Percentiles rank a stretch among this genome's conserved stretches.
Conservation (phyloP, 1,140 invertebrate genomes). For the Nymphalis io region DNA sequence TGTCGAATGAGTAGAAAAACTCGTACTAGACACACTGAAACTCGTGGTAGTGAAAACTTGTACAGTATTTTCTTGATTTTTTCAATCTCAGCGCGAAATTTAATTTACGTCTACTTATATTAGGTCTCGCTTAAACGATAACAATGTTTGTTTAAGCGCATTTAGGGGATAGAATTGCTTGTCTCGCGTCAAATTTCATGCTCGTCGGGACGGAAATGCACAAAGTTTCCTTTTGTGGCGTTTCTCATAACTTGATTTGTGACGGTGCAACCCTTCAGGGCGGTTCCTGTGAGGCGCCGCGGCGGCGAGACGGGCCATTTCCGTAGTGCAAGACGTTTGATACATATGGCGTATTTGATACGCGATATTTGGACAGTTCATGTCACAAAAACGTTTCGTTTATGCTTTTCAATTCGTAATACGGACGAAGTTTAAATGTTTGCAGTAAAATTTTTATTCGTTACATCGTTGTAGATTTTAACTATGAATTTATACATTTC, state of each 20-base stretch:
- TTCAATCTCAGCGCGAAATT: constrained; percentile 11
- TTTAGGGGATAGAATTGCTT: constrained; percentile 56
- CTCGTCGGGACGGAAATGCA: constrained; percentile 74
- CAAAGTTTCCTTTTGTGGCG: constrained; percentile 80
- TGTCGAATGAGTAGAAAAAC: too few species aligned
- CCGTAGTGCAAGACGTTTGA: constrained; percentile 42
- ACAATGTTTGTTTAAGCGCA: constrained; percentile 44
- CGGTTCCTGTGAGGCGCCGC: constrained; percentile 70
- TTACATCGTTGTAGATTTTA: too few species aligned
- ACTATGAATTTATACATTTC: too few species aligned
- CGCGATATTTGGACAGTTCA: constrained; percentile 30
- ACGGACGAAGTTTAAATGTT: not conserved
- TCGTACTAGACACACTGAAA: too few species aligned
- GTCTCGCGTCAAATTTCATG: constrained; percentile 66
- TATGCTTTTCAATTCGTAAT: not conserved
- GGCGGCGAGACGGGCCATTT: constrained; percentile 69
- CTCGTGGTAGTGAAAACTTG: not conserved
- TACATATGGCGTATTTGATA: constrained; percentile 27
- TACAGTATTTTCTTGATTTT: not conserved
- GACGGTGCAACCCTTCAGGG: constrained; percentile 76
- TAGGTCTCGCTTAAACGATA: constrained; percentile 25
- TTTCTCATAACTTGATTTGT: constrained; percentile 79
- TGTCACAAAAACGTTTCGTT: constrained; percentile 9
- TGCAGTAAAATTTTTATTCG: too few species aligned
- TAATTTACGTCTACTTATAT: constrained; percentile 25